A percentile compares a stretch with the other conserved stretches of the same genome.
Evolutionary conservation across 2,797 vertebrate species (phyloP).

Genomic region (Arrhamphus sclerolepis): DNA sequence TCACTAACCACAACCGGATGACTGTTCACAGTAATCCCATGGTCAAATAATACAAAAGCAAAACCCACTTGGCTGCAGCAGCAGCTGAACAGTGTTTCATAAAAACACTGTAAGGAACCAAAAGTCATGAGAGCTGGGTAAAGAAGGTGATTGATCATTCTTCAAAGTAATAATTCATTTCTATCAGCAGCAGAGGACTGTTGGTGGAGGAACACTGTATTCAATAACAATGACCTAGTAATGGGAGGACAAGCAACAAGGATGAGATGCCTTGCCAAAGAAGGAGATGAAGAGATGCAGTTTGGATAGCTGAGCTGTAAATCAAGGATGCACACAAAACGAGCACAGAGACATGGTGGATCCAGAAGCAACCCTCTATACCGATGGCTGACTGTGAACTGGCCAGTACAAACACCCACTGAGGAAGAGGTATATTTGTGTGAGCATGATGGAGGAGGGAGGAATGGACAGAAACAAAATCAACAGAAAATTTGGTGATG

Average conservation of each 20-base stretch:
- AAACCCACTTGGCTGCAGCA: constrained; percentile 34
- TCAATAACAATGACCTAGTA: too few relatives aligned
- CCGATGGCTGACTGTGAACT: constrained; percentile 6
- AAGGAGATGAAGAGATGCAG: constrained; percentile 60
- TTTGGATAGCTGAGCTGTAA: constrained; percentile 14
- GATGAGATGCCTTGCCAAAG: constrained; percentile 65
- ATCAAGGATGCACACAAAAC: constrained; percentile 2
- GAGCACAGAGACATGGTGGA: constrained; percentile 31
- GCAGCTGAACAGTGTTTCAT: constrained; percentile 21
- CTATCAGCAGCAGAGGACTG: constrained; percentile 10
- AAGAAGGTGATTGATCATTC: neutral
- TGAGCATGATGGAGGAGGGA: neutral
- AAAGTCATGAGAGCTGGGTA: neutral
- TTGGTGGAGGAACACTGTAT: neutral
- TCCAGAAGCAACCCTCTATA: constrained; percentile 10
- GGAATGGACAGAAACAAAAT: neutral
- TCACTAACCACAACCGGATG: constrained; percentile 12
- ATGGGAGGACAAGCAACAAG: neutral
- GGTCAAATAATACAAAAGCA: constrained; percentile 26
- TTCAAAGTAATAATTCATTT: constrained; percentile 17
- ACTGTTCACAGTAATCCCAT: constrained; percentile 7
- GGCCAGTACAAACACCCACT: constrained; percentile 27
- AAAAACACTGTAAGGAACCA: constrained; percentile 1
- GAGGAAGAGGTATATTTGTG: constrained; percentile 8
- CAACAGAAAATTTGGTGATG: neutral